These are phyloP conservation scores for Lithophane socia DNA, from an alignment of 2,888 invertebrate genomes.

Conservation along the genomic window DNA sequence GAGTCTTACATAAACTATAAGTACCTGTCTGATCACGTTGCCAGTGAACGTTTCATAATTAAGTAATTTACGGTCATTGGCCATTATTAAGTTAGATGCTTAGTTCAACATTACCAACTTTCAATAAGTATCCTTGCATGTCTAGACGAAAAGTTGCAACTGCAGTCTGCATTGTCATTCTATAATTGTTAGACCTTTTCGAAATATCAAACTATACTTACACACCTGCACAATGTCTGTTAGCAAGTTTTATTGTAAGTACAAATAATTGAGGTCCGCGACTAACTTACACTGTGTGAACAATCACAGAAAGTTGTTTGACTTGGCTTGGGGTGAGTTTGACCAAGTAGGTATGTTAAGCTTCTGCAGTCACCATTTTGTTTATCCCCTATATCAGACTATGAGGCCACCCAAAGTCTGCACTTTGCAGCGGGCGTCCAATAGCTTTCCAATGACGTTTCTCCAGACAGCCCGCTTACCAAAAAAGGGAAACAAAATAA, in stretches of 20 bases:
- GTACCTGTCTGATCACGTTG: slow-evolving; percentile 20
- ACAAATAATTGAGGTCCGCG: too few relatives aligned
- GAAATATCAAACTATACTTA: slow-evolving; percentile 1
- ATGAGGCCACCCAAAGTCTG: not conserved
- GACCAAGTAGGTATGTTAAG: not conserved
- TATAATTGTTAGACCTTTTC: slow-evolving; percentile 20
- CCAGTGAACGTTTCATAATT: slow-evolving; percentile 25
- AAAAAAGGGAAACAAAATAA: slow-evolving; percentile 19
- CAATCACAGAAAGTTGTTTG: not conserved
- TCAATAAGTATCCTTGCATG: slow-evolving; percentile 50
- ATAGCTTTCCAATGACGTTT: too few relatives aligned
- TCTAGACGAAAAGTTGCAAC: slow-evolving; percentile 50
- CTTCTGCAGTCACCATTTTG: not conserved
- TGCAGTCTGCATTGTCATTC: slow-evolving; percentile 21
- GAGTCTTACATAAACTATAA: not conserved
- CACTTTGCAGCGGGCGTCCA: not conserved
- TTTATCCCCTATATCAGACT: not conserved
- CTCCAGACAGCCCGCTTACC: not conserved
- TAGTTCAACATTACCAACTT: slow-evolving; percentile 34
- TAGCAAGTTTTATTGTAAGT: not conserved
- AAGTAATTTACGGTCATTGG: slow-evolving; percentile 18
- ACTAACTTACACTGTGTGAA: not conserved
- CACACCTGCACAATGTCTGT: not conserved
- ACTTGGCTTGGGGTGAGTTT: not conserved
- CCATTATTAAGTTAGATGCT: slow-evolving; percentile 27